phyloP scores from a whole-genome alignment of 1,140 invertebrate genomes.

The Aleiodes sp. region DNA sequence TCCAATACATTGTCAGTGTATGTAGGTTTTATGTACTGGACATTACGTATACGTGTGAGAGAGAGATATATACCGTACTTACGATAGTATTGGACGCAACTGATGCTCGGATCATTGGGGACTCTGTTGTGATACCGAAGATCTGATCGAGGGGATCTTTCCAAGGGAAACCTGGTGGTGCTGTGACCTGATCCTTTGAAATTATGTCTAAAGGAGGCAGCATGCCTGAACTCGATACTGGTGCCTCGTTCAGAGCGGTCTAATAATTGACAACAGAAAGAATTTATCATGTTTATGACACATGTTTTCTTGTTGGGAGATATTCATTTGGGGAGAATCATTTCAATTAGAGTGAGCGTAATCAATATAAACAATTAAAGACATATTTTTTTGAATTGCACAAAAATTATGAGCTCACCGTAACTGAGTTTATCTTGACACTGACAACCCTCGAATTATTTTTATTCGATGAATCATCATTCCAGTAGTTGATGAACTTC shows the following conservation, averaged over 20 bases:
- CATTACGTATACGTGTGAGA: neutral
- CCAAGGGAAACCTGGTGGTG: conserved; percentile 57
- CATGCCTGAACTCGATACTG: conserved; percentile 30
- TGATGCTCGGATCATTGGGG: conserved; percentile 53
- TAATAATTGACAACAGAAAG: conserved; percentile 29
- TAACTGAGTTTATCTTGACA: conserved; percentile 60
- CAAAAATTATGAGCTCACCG: conserved; percentile 50
- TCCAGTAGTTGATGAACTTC: conserved; percentile 63
- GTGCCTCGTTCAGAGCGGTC: conserved; percentile 47
- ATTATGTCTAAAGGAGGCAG: conserved; percentile 42
- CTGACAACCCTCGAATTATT: conserved; percentile 52
- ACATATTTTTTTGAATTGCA: conserved; percentile 1
- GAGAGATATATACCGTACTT: conserved; percentile 31
- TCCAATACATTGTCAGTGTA: neutral
- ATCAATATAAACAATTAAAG: neutral
- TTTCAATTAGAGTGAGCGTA: neutral
- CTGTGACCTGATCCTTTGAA: conserved; percentile 42
- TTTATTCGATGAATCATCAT: conserved; percentile 45
- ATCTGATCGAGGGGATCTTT: conserved; percentile 61
- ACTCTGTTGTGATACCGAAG: conserved; percentile 58
- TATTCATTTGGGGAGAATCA: neutral
- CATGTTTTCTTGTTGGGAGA: neutral
- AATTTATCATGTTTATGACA: neutral
- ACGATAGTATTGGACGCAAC: conserved; percentile 58
- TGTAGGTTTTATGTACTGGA: neutral